These are phyloP conservation scores for Drosophila meridiana DNA, from an alignment of 2,888 invertebrate species.

Conservation along the genomic window DNA sequence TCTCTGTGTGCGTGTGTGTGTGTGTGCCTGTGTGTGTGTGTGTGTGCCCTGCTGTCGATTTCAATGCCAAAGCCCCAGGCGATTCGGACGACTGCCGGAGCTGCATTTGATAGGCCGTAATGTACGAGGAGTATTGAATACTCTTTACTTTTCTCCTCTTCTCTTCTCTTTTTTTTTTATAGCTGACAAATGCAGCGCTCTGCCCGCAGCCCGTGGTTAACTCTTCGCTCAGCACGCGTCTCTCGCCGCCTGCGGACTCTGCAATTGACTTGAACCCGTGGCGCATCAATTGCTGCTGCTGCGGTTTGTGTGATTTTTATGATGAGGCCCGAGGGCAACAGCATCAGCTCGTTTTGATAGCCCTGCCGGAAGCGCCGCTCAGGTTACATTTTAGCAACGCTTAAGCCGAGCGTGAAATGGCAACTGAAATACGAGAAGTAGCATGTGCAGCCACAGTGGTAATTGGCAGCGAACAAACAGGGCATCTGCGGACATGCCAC, in stretches of 20 bases:
- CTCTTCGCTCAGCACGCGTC: slow-evolving; percentile 43
- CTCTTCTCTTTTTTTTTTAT: slow-evolving; percentile 28
- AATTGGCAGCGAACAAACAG: slow-evolving; percentile 7
- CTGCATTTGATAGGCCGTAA: slow-evolving; percentile 50
- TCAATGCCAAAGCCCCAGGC: slow-evolving; percentile 61
- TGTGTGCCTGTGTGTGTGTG: neutral
- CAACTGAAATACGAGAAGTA: slow-evolving; percentile 38
- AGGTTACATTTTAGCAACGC: slow-evolving; percentile 69
- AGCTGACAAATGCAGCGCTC: slow-evolving; percentile 60
- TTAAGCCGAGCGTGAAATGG: slow-evolving; percentile 69
- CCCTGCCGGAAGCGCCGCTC: slow-evolving; percentile 69
- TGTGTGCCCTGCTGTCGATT: slow-evolving; percentile 47
- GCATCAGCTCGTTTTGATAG: slow-evolving; percentile 60
- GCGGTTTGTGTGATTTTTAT: slow-evolving; percentile 73
- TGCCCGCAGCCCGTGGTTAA: slow-evolving; percentile 54
- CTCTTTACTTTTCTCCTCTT: slow-evolving; percentile 14
- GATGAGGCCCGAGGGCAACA: slow-evolving; percentile 61
- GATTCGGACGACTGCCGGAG: slow-evolving; percentile 24
- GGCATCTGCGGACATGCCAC: neutral
- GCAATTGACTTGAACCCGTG: slow-evolving; percentile 76
- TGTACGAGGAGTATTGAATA: slow-evolving; percentile 46
- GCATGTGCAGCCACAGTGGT: slow-evolving; percentile 17
- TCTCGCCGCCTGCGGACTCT: slow-evolving; percentile 49
- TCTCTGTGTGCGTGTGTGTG: neutral
- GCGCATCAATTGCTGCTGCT: slow-evolving; percentile 66